Conservation (phyloP, 2,113 vertebrate genomes). For the Zapus hudsonius region DNA sequence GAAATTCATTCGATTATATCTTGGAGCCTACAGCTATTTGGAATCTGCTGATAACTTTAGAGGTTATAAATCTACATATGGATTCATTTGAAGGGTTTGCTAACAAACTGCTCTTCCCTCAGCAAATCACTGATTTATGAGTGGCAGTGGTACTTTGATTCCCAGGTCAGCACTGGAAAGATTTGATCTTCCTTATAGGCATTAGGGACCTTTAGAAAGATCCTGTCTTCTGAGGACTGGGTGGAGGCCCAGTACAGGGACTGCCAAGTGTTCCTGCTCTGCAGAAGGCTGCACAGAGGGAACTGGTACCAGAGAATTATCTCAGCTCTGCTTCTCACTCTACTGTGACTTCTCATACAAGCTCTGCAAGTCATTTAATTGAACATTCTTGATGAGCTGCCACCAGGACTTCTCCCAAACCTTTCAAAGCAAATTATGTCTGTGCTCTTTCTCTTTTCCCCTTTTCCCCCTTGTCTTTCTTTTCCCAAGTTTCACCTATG, state of each 20-base stretch:
- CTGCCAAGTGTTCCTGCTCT: neutral
- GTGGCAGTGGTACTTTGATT: constrained; percentile 19
- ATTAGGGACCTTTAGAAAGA: constrained; percentile 8
- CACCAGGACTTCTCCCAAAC: neutral
- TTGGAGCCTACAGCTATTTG: neutral
- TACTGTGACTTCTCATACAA: neutral
- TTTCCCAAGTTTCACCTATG: neutral
- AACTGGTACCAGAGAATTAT: neutral
- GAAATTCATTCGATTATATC: neutral
- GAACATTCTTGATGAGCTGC: constrained; percentile 38
- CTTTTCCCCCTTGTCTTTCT: neutral
- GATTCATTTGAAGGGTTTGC: neutral
- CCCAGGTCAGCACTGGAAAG: neutral
- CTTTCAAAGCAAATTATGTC: neutral
- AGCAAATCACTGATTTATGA: constrained; percentile 26
- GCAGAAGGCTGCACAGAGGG: neutral
- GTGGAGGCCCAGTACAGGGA: neutral
- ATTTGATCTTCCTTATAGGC: neutral
- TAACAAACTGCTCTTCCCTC: neutral
- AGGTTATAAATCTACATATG: neutral
- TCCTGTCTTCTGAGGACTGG: neutral
- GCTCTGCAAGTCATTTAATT: constrained; percentile 9
- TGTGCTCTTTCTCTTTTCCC: neutral
- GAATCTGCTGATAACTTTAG: neutral
- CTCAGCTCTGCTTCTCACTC: neutral